Conservation (phyloP, 2,113 vertebrate genomes). For the Chaenocephalus aceratus region DNA sequence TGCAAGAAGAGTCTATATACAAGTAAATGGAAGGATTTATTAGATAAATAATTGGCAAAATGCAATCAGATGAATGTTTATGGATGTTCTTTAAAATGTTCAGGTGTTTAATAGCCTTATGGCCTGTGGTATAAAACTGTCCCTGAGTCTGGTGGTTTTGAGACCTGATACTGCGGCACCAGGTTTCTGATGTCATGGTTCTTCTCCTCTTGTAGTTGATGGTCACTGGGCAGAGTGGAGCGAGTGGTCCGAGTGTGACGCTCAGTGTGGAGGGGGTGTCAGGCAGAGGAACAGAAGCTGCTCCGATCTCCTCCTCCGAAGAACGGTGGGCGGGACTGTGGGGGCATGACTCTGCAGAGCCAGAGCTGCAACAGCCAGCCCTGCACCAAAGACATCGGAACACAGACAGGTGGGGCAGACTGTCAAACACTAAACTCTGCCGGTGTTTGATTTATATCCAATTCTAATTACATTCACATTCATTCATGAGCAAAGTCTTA, state of each 20-base stretch:
- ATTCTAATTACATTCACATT: background rate
- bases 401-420: slow-evolving; percentile 69
- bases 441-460: background rate
- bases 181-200: background rate
- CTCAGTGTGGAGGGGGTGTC: slow-evolving; percentile 87
- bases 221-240: slow-evolving; percentile 90
- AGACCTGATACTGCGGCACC: no score
- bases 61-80: no score
- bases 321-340: slow-evolving; percentile 86
- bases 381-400: slow-evolving; percentile 71
- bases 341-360: slow-evolving; percentile 83
- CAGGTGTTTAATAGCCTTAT: no score
- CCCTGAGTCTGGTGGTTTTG: no score
- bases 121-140: no score
- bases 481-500: no score
- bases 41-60: no score
- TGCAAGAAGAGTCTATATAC: no score
- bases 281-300: slow-evolving; percentile 85
- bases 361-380: slow-evolving; percentile 87
- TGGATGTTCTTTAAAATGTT: no score
- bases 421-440: background rate
- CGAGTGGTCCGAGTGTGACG: slow-evolving; percentile 87
- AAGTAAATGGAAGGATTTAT: no score
- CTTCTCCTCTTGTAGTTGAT: slow-evolving; percentile 73
- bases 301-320: slow-evolving; percentile 89